Base-by-base conservation (phyloP, 2,113 vertebrate species). In the Clarias magur region DNA sequence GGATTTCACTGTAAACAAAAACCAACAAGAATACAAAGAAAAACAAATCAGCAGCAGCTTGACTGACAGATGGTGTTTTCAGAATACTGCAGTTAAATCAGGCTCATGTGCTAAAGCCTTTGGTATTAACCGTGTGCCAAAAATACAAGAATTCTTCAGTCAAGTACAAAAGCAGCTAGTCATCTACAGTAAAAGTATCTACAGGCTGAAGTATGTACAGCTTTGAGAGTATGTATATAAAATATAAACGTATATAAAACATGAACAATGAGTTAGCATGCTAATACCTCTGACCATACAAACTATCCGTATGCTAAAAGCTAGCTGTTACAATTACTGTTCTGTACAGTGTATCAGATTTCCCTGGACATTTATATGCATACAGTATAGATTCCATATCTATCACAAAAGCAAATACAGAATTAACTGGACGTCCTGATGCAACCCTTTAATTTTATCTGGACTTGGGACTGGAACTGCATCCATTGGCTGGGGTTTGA, bases 61-160 rank as follows among this genome's bases (percentile, higher is more conserved):
- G 54, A 59, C 7, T 80, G 56, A 80, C 78, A 80, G 78, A 80
- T 80, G 78, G 78, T 59, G 56, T 60, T 80, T 60, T 80, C 27
- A 34, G 56, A 7, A 60, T 23, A 60, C 57, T 59, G 3, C 56
- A 7, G 56, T 54, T 60, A 34, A 60, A 59, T 23, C 56, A 34
- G 78, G 54, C 54, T 80, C 56, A 19, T 38, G 57, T 15, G 17
- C 56, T 60, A 80, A 80, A 80, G 17, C 79, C 79, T 23, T 1
- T 21, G 25, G 17, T 79, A 60, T 21, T 80, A 34, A 6, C 56
- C 4, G 56, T 60, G 27, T 30, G 56, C 78, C 4, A 12, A 60
- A 60, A 23, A 0, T 21, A 21, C 27, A 60, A 56, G 17, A 11
- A 80, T 80, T 38, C 78, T 34, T 59, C 60, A 54, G 4, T 76